These are phyloP conservation scores for Channa argus DNA, from an alignment of 2,113 vertebrate genomes.

Conservation along the genomic window DNA sequence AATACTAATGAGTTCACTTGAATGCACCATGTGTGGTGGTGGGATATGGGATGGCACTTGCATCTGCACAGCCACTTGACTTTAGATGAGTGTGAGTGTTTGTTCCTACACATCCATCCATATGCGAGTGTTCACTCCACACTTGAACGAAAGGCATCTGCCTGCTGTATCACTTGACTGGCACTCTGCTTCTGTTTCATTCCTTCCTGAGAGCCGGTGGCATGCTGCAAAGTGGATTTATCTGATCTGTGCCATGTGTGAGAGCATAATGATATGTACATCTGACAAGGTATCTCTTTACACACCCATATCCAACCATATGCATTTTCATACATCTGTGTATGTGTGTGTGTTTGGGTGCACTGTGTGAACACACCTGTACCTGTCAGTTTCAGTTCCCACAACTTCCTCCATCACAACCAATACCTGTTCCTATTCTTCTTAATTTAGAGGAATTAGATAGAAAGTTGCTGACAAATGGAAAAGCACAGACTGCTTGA, in stretches of 20 bases:
- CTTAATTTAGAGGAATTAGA: slow-evolving; percentile 71
- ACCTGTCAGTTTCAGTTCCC: slow-evolving; percentile 29
- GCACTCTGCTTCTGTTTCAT: slow-evolving; percentile 46
- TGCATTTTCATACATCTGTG: slow-evolving; percentile 4
- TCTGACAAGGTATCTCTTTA: slow-evolving; percentile 47
- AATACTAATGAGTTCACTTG: slow-evolving; percentile 46
- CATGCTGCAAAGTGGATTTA: slow-evolving; percentile 60
- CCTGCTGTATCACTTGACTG: slow-evolving; percentile 30
- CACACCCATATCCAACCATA: slow-evolving; percentile 27
- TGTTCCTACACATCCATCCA: slow-evolving; percentile 41
- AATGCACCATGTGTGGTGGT: background rate
- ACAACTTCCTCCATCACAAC: slow-evolving; percentile 48
- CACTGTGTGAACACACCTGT: background rate
- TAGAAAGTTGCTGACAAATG: slow-evolving; percentile 65
- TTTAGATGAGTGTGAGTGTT: slow-evolving; percentile 42
- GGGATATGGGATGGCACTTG: slow-evolving; percentile 6
- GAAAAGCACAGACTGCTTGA: slow-evolving; percentile 49
- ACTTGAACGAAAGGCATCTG: slow-evolving; percentile 53
- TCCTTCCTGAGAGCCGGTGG: slow-evolving; percentile 42
- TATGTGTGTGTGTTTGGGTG: background rate
- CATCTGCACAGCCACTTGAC: slow-evolving; percentile 44
- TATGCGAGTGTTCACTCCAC: slow-evolving; percentile 21
- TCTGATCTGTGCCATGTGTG: slow-evolving; percentile 52
- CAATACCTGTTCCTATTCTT: slow-evolving; percentile 58
- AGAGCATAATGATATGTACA: slow-evolving; percentile 46